Conservation (phyloP, 2,888 invertebrate species). For the Hydriomena furcata region DNA sequence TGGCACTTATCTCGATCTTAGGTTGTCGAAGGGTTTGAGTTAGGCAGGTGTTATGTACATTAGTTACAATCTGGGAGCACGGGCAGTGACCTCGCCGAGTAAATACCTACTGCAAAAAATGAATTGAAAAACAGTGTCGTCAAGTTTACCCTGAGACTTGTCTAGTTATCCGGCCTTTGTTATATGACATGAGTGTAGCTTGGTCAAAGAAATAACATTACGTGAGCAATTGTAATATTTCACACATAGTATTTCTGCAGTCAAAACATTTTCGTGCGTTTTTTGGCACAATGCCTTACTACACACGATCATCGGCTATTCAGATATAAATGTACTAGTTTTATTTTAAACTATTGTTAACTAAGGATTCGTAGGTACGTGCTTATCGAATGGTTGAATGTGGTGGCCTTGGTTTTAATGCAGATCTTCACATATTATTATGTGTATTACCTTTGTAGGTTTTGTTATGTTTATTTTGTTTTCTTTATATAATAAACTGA, state of each 20-base stretch:
- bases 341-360: too few species aligned
- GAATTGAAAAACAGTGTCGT: slow-evolving; percentile 7
- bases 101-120: neutral
- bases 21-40: too few species aligned
- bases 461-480: slow-evolving; percentile 8
- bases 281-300: slow-evolving; percentile 20
- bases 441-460: neutral
- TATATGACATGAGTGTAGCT: slow-evolving; percentile 4
- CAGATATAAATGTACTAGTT: slow-evolving; percentile 8
- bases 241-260: slow-evolving; percentile 15
- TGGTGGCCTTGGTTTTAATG: slow-evolving; percentile 18
- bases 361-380: slow-evolving; percentile 12
- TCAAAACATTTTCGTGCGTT: slow-evolving; percentile 1
- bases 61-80: too few species aligned
- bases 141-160: neutral
- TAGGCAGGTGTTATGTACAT: too few species aligned
- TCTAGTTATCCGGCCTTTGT: slow-evolving; percentile 9
- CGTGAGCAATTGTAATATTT: slow-evolving; percentile 8
- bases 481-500: too few species aligned
- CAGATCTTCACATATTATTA: slow-evolving; percentile 3
- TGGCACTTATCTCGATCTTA: too few species aligned
- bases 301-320: neutral
- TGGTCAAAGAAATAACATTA: slow-evolving; percentile 2
- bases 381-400: slow-evolving; percentile 4
- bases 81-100: too few species aligned